Percentiles rank a stretch among this genome's conserved stretches.
Evolutionary conservation across 2,113 vertebrate genomes (phyloP).

Genomic region (Todiramphus saurophagus): DNA sequence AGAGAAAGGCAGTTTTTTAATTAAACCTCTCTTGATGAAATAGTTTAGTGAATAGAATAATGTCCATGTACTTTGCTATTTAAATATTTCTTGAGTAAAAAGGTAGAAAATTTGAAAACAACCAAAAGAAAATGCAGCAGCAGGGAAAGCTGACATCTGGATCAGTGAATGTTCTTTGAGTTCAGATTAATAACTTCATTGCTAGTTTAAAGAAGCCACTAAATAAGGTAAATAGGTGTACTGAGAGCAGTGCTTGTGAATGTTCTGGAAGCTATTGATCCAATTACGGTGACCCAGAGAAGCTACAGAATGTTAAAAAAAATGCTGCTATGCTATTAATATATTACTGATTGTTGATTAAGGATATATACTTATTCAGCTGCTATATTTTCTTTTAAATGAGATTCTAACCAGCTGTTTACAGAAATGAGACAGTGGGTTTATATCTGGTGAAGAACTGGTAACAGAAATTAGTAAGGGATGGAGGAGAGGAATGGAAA

Average conservation of each 20-base stretch:
- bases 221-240: neutral
- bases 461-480: neutral
- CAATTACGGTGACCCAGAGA: neutral
- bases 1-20: neutral
- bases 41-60: neutral
- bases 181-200: neutral
- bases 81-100: neutral
- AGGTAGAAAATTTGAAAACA: neutral
- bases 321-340: neutral
- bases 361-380: neutral
- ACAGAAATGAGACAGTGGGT: neutral
- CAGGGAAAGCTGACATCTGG: neutral
- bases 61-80: neutral
- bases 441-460: neutral
- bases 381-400: neutral
- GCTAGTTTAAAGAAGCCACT: neutral
- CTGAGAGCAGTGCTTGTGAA: neutral
- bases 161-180: neutral
- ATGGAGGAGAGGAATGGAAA: neutral
- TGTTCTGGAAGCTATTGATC: neutral
- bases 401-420: neutral
- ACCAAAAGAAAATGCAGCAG: neutral
- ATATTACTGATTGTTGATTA: neutral
- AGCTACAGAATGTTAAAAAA: neutral
- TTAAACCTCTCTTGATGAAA: neutral